phyloP scores from a whole-genome alignment of 2,888 invertebrate genomes.

The Morpho achilles region DNA sequence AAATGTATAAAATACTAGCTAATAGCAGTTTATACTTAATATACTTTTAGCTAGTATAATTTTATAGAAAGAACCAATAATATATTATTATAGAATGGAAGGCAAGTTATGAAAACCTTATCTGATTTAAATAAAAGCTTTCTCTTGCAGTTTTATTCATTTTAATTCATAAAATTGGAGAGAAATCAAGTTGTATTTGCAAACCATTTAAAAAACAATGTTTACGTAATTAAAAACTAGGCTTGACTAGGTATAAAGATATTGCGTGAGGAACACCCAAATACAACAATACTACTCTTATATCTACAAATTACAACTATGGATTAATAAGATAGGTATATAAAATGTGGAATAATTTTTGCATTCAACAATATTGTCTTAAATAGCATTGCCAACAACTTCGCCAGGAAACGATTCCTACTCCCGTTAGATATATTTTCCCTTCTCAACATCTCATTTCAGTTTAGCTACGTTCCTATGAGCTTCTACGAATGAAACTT shows the following conservation, averaged over 20 bases:
- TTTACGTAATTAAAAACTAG: constrained; percentile 19
- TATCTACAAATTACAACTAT: constrained; percentile 32
- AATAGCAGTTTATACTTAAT: too few relatives aligned
- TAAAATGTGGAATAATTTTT: constrained; percentile 72
- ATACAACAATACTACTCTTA: constrained; percentile 33
- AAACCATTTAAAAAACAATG: constrained; percentile 3
- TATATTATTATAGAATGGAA: not conserved
- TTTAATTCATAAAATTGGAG: not conserved
- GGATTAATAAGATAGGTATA: constrained; percentile 54
- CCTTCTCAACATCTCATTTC: too few relatives aligned
- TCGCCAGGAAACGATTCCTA: constrained; percentile 5
- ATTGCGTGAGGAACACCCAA: constrained; percentile 32
- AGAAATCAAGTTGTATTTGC: not conserved
- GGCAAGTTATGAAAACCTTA: not conserved
- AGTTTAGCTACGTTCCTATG: not conserved
- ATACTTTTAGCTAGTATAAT: too few relatives aligned
- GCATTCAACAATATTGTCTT: constrained; percentile 77
- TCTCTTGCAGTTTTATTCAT: not conserved
- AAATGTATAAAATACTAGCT: not conserved
- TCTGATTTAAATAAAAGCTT: not conserved
- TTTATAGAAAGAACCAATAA: not conserved
- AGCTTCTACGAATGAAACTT: too few relatives aligned
- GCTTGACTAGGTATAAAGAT: constrained; percentile 15
- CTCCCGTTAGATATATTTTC: not conserved
- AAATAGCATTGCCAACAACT: constrained; percentile 61